Percentiles rank a stretch among this genome's conserved stretches.
phyloP scores from a whole-genome alignment of 2,113 vertebrate species.

The Brevimyrus niger region DNA sequence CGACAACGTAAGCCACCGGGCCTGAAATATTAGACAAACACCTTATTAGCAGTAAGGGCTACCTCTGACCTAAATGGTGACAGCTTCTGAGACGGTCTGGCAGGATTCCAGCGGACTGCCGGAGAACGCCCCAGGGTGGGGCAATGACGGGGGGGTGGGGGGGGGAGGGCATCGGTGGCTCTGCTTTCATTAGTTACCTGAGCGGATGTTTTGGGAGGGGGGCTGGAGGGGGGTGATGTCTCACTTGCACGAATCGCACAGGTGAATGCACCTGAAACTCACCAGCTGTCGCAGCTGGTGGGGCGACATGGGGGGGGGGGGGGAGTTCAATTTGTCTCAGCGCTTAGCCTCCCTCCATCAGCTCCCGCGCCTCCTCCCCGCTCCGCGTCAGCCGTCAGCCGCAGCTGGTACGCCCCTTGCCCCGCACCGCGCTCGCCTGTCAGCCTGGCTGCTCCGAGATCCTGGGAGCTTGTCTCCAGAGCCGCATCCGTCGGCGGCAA shows the following conservation, averaged over 20 bases:
- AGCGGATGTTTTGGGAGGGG: slow-evolving; percentile 20
- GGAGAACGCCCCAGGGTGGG: slow-evolving; percentile 43
- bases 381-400: slow-evolving; percentile 33
- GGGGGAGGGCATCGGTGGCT: slow-evolving; percentile 24
- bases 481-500: slow-evolving; percentile 45
- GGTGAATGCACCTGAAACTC: slow-evolving; percentile 35
- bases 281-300: slow-evolving; percentile 45
- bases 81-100: not conserved
- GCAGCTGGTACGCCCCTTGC: slow-evolving; percentile 46
- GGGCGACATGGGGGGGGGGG: slow-evolving; percentile 9
- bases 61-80: slow-evolving; percentile 7
- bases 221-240: slow-evolving; percentile 25
- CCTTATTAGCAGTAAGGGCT: not conserved
- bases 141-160: not conserved
- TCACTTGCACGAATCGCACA: slow-evolving; percentile 32
- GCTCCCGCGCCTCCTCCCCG: slow-evolving; percentile 27
- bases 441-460: not conserved
- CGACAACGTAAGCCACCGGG: not conserved
- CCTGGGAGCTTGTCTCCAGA: slow-evolving; percentile 22
- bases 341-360: slow-evolving; percentile 44
- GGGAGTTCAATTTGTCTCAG: slow-evolving; percentile 37
- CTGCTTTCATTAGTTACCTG: slow-evolving; percentile 46
- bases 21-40: slow-evolving; percentile 1
- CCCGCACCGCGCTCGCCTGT: not conserved
- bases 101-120: not conserved